phyloP scores from a whole-genome alignment of 2,113 vertebrate species.

The Numenius arquata region DNA sequence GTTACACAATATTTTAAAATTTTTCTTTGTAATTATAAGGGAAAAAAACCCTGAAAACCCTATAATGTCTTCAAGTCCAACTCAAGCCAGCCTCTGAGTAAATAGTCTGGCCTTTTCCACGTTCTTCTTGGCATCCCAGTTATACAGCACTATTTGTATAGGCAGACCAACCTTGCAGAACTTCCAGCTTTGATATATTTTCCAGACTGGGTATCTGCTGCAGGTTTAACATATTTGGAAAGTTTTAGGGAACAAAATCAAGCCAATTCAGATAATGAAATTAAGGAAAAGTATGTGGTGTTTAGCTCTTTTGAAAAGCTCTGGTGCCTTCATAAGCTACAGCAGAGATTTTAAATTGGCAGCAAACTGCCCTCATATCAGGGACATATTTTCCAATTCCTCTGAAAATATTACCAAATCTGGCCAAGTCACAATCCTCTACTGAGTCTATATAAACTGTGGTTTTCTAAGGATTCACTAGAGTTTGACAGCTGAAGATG shows the following conservation, averaged over 20 bases:
- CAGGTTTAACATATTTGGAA: neutral
- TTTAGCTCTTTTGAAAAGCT: neutral
- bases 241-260: neutral
- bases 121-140: neutral
- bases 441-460: neutral
- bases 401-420: neutral
- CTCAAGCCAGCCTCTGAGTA: neutral
- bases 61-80: neutral
- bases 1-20: neutral
- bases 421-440: neutral
- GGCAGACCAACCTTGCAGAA: neutral
- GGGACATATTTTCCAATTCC: neutral
- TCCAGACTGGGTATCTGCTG: neutral
- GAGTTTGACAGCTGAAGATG: neutral
- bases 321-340: neutral
- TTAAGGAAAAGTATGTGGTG: neutral
- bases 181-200: neutral
- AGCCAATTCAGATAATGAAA: slow-evolving; percentile 6
- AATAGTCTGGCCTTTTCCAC: neutral
- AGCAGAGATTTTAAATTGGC: neutral
- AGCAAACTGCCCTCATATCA: neutral
- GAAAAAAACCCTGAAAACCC: neutral
- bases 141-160: neutral
- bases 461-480: neutral
- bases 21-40: neutral